Percentiles rank a stretch among this genome's conserved stretches.
phyloP scores from a whole-genome alignment of 2,888 invertebrate species.

The Scaptomyza parva region DNA sequence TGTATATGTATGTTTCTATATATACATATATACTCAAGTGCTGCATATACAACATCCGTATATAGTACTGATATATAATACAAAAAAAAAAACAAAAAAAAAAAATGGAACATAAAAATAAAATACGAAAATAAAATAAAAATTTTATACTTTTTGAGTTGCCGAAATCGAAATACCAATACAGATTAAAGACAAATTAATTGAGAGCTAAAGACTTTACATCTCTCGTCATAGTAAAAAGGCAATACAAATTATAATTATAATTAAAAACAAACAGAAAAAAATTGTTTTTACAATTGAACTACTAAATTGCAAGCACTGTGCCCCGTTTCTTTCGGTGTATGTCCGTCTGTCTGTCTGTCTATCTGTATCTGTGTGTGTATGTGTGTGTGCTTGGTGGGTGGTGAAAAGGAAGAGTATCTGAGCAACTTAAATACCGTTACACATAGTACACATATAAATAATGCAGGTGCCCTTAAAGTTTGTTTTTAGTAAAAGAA shows the following conservation, averaged over 20 bases:
- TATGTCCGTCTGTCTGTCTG: slow-evolving; percentile 15
- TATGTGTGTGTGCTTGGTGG: slow-evolving; percentile 13
- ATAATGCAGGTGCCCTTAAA: slow-evolving; percentile 2
- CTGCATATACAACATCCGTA: slow-evolving; percentile 36
- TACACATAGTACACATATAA: too few relatives aligned
- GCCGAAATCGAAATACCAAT: slow-evolving; percentile 6
- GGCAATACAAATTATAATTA: slow-evolving; percentile 31
- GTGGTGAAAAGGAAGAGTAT: slow-evolving; percentile 13
- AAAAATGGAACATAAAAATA: slow-evolving; percentile 34
- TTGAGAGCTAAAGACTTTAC: slow-evolving; percentile 9
- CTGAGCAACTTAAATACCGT: slow-evolving; percentile 31
- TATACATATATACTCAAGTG: slow-evolving; percentile 27
- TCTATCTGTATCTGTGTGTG: slow-evolving; percentile 11
- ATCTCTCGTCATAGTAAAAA: slow-evolving; percentile 10
- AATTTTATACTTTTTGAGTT: slow-evolving; percentile 15
- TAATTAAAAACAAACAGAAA: slow-evolving; percentile 38
- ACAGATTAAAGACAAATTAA: background rate
- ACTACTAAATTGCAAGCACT: slow-evolving; percentile 68
- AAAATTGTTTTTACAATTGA: slow-evolving; percentile 57
- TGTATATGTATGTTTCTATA: slow-evolving; percentile 21
- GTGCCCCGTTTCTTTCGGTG: slow-evolving; percentile 41
- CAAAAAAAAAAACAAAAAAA: slow-evolving; percentile 38
- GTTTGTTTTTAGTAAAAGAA: background rate
- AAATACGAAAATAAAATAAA: slow-evolving; percentile 5
- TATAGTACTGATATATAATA: slow-evolving; percentile 45